phyloP scores from a whole-genome alignment of 2,888 invertebrate species.

The Linnaemya tessellans region DNA sequence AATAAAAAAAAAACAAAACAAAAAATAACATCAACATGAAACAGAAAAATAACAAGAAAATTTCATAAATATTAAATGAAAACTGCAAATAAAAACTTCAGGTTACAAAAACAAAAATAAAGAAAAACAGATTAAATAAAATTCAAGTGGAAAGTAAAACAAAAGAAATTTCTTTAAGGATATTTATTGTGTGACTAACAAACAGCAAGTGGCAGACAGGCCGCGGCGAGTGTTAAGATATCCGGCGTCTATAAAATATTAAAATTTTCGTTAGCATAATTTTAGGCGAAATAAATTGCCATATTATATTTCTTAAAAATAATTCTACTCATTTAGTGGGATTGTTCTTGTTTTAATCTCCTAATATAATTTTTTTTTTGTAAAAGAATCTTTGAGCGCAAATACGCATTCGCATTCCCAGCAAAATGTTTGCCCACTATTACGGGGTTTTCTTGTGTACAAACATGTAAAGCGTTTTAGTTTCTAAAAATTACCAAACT shows the following conservation, averaged over 20 bases:
- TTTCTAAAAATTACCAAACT: no score
- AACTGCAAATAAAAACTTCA: neutral
- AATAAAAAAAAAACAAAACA: neutral
- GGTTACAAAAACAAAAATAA: no score
- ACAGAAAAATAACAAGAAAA: slow-evolving; percentile 2
- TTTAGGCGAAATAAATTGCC: neutral
- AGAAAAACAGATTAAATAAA: slow-evolving; percentile 13
- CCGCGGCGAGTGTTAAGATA: neutral
- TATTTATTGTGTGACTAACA: neutral
- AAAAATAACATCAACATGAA: no score
- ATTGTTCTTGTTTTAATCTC: no score
- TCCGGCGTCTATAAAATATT: neutral
- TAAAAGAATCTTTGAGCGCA: no score
- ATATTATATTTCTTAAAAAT: neutral
- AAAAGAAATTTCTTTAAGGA: neutral
- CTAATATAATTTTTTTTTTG: no score
- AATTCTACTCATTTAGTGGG: neutral
- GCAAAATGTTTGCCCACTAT: no score
- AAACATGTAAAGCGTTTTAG: no score
- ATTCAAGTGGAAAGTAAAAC: neutral
- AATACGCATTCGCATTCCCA: no score
- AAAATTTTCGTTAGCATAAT: neutral
- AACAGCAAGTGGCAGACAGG: neutral
- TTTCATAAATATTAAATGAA: slow-evolving; percentile 38
- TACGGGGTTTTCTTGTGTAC: no score